Evolutionary conservation across 2,113 vertebrate genomes (phyloP).

Genomic region (Grammomys surdaster): DNA sequence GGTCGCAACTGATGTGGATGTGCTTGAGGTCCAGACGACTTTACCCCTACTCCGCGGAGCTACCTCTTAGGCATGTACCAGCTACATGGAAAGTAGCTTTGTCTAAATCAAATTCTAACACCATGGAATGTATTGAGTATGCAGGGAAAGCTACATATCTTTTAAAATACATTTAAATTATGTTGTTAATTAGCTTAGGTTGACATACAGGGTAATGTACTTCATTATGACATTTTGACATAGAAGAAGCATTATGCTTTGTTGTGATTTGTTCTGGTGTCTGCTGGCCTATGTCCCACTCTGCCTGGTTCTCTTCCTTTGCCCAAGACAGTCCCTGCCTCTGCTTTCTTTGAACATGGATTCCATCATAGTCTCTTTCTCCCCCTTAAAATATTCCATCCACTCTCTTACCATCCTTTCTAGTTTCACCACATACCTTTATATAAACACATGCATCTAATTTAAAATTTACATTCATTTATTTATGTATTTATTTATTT

Average conservation of each 20-base stretch:
- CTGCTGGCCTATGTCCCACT: not conserved
- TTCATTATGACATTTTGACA: not conserved
- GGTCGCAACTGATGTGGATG: not conserved
- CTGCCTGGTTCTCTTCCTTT: not conserved
- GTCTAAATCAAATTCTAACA: constrained; percentile 13
- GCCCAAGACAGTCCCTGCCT: too few species aligned
- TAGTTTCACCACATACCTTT: not conserved
- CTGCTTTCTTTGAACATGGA: not conserved
- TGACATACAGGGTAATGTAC: not conserved
- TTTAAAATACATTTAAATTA: not conserved
- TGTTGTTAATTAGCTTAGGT: not conserved
- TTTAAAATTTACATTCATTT: not conserved
- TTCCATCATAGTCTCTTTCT: not conserved
- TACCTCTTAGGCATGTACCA: not conserved
- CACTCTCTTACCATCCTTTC: not conserved
- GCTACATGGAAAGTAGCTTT: not conserved
- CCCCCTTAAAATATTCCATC: not conserved
- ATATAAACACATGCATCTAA: not conserved
- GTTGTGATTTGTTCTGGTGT: not conserved
- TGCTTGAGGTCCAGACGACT: not conserved
- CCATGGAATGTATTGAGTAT: not conserved
- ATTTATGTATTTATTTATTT: too few species aligned
- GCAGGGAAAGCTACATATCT: not conserved
- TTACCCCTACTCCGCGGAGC: not conserved
- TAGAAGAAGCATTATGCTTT: too few species aligned